Evolutionary conservation across 2,113 vertebrate species (phyloP).

Genomic region (Tenebrosternarchus preto): DNA sequence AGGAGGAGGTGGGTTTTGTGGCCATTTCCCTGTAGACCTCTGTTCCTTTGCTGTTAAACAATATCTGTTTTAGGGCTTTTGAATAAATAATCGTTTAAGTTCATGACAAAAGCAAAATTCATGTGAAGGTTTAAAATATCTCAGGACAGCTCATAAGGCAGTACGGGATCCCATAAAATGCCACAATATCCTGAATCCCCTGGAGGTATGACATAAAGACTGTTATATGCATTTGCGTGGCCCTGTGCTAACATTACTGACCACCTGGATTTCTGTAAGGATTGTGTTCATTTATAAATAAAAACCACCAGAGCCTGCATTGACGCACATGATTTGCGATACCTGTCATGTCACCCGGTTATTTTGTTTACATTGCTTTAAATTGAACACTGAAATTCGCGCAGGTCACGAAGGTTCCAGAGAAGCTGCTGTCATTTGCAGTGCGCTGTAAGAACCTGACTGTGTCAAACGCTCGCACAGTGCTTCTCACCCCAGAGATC

Average conservation of each 20-base stretch:
- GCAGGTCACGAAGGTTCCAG: constrained; percentile 95
- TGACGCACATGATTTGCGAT: neutral
- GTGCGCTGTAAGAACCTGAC: constrained; percentile 89
- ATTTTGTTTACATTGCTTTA: neutral
- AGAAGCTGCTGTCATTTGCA: constrained; percentile 89
- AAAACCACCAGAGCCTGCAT: neutral
- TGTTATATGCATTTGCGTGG: neutral
- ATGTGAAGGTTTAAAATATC: neutral
- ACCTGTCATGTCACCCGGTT: neutral
- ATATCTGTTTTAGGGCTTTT: neutral
- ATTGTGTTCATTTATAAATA: too few species aligned
- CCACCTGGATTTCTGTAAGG: neutral
- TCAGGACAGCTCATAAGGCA: neutral
- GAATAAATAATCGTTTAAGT: neutral
- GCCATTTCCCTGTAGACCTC: neutral
- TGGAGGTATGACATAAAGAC: neutral
- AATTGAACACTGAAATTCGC: neutral
- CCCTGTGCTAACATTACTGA: neutral
- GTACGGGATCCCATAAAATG: too few species aligned
- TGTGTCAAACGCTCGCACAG: constrained; percentile 85
- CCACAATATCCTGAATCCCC: neutral
- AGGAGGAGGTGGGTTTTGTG: constrained; percentile 83
- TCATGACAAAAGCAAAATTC: neutral
- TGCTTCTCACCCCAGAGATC: constrained; percentile 95
- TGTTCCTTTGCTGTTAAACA: neutral